Base-by-base conservation (phyloP, 2,888 invertebrate genomes). In the Oscheius sp. region DNA sequence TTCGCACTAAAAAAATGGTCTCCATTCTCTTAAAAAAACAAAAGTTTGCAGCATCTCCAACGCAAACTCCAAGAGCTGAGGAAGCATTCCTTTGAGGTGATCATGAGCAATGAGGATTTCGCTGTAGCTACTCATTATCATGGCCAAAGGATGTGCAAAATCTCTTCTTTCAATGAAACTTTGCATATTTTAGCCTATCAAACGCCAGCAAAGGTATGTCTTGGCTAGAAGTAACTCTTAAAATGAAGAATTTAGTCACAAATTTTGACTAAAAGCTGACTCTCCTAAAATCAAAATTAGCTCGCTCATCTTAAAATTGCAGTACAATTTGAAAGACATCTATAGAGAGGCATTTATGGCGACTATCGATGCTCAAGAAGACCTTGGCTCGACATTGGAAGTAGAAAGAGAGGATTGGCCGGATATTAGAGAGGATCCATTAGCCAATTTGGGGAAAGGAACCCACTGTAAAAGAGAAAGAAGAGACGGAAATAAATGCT, bases 341-440 rank as follows among this genome's bases (percentile, higher is more conserved):
- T 15, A 25, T 20, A 12, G 12, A 15, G 48, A 48, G 12, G 25
- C 23, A 4, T 48, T 20, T 20, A 20, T 48, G 48, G 48, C 48
- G 5, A 25, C 23, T 6, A 37, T 55, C 34, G 55, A 55, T 20
- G 37, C 33, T 12, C 55, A 55, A 25, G 55, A 55, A 34, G 55
- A 55, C 25, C 37, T 55, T 17, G 55, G 55, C 4, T 55, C 55
- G 33, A 55, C 55, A 10, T 25, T 55, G 33, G 55, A 55, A 55
- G 34, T 55, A 4, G 55, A 55, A 1, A n/a, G 55, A 17, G 34
- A 12, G 5, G 55, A 55, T 15, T 55, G 55, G 55, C n/a, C 55
- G 34, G 55, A 55, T n/a, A 55, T 55, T 33, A 33, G 55, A 23
- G 33, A 33, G 33, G 55, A 55, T 55, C 55, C 55, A 5, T 10